Evolutionary conservation across 53 echinoderm and acorn worm genomes (phyloP), one percentile per base, ranked within the genome.

Genomic region (Paracentrotus lividus): DNA sequence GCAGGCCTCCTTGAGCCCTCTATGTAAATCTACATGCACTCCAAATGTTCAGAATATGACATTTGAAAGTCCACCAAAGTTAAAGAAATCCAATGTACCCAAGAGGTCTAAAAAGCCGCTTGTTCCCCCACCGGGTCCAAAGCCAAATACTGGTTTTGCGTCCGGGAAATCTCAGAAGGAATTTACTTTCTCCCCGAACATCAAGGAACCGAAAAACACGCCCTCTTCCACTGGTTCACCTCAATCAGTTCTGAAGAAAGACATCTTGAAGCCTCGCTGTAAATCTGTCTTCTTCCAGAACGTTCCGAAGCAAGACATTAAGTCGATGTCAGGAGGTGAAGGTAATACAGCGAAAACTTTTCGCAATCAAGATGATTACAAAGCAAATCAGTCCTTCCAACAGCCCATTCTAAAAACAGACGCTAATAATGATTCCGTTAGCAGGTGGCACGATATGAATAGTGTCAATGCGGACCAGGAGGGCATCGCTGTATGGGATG

Each of bases 211-310:
- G n/a, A n/a, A n/a, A n/a, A n/a, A n/a, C n/a, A n/a, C n/a, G n/a
- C n/a, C n/a, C n/a, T n/a, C n/a, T n/a, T n/a, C n/a, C n/a, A n/a
- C n/a, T n/a, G n/a, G n/a, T n/a, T n/a, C n/a, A n/a, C n/a, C n/a
- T n/a, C n/a, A n/a, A n/a, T n/a, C n/a, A n/a, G n/a, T n/a, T n/a
- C n/a, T n/a, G n/a, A n/a, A n/a, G n/a, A n/a, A n/a, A n/a, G n/a
- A n/a, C n/a, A n/a, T n/a, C n/a, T n/a, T 72, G 5, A 72, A 72
- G 21, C 72, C 72, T 36, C 72, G 72, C 72, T 72, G 72, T 20
- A 72, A 72, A 72, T 72, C 72, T 72, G 72, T 40, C 18, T 72
- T 38, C 20, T 38, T 72, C 18, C 72, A 36, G 36, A 72, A 10
- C 6, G 5, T 40, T 8, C 72, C 36, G 1, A 72, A 72, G 20